These are phyloP conservation scores for Cyclopterus lumpus DNA, from an alignment of 2,797 vertebrate species.

Conservation along the genomic window DNA sequence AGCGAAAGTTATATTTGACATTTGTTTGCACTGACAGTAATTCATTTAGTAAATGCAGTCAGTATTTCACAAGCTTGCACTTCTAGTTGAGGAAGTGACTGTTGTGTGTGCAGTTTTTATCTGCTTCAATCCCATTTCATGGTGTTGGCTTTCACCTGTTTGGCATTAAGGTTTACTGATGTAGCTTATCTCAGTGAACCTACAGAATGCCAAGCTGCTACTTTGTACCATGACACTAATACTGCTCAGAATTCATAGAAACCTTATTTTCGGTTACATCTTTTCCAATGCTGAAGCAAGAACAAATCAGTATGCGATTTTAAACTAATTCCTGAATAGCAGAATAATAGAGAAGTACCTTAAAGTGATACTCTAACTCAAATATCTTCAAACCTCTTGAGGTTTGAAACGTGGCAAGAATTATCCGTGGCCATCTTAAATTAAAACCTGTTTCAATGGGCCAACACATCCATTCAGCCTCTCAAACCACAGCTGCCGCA, in stretches of 20 bases:
- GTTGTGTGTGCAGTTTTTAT: slow-evolving; percentile 62
- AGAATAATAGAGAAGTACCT: neutral
- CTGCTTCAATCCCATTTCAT: slow-evolving; percentile 68
- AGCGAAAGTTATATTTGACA: neutral
- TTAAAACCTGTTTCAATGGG: neutral
- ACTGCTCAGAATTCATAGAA: slow-evolving; percentile 48
- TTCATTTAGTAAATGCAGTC: slow-evolving; percentile 5
- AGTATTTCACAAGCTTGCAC: slow-evolving; percentile 16
- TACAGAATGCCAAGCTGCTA: slow-evolving; percentile 53
- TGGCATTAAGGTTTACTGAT: slow-evolving; percentile 66
- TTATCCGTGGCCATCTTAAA: neutral
- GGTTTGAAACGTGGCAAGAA: neutral
- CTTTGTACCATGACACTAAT: slow-evolving; percentile 47
- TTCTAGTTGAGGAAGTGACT: slow-evolving; percentile 35
- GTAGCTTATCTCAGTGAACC: slow-evolving; percentile 65
- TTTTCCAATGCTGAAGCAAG: slow-evolving; percentile 7
- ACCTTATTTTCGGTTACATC: neutral
- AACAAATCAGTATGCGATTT: slow-evolving; percentile 27
- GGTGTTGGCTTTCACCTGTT: slow-evolving; percentile 63
- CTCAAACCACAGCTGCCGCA: neutral
- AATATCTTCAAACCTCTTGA: neutral
- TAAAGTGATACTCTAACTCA: neutral
- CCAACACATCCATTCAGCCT: neutral
- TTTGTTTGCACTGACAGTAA: slow-evolving; percentile 19
- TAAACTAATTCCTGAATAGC: neutral